Evolutionary conservation across 2,888 invertebrate genomes (phyloP).

Genomic region (Platycheirus albimanus): DNA sequence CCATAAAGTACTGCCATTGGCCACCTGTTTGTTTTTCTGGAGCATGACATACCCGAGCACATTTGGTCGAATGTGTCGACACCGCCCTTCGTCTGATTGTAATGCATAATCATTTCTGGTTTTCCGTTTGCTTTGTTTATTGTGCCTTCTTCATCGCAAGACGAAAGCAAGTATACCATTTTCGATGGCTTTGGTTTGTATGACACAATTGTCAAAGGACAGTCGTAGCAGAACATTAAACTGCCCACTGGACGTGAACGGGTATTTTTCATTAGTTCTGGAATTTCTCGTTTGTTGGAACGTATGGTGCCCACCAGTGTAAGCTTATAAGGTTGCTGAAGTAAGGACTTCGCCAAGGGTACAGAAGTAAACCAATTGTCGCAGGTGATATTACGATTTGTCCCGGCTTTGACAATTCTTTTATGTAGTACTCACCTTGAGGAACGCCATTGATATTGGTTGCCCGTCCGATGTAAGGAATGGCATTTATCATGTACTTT

Average conservation of each 20-base stretch:
- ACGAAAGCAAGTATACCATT: conserved; percentile 65
- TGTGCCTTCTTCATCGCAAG: too few relatives aligned
- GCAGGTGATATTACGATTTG: conserved; percentile 68
- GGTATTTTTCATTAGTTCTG: conserved; percentile 76
- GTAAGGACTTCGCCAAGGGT: conserved; percentile 75
- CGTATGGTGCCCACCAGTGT: conserved; percentile 75
- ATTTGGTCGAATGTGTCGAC: conserved; percentile 68
- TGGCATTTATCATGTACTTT: conserved; percentile 53
- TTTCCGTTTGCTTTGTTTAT: conserved; percentile 33
- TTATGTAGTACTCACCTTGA: too few relatives aligned
- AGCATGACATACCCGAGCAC: conserved; percentile 55
- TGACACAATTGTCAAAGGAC: too few relatives aligned
- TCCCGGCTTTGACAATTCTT: too few relatives aligned
- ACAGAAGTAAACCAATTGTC: conserved; percentile 79
- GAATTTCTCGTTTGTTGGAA: conserved; percentile 78
- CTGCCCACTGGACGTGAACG: conserved; percentile 26
- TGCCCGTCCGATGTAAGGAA: conserved; percentile 41
- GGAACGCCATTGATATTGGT: too few relatives aligned
- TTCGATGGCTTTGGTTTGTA: too few relatives aligned
- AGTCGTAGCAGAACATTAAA: conserved; percentile 56
- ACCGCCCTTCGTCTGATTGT: conserved; percentile 63
- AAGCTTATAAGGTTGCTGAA: conserved; percentile 75
- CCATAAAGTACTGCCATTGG: conserved; percentile 20
- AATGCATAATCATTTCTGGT: conserved; percentile 45
- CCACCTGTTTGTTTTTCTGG: conserved; percentile 31